These are phyloP conservation scores for Colletes gigas DNA, from an alignment of 1,140 invertebrate species.

Conservation along the genomic window DNA sequence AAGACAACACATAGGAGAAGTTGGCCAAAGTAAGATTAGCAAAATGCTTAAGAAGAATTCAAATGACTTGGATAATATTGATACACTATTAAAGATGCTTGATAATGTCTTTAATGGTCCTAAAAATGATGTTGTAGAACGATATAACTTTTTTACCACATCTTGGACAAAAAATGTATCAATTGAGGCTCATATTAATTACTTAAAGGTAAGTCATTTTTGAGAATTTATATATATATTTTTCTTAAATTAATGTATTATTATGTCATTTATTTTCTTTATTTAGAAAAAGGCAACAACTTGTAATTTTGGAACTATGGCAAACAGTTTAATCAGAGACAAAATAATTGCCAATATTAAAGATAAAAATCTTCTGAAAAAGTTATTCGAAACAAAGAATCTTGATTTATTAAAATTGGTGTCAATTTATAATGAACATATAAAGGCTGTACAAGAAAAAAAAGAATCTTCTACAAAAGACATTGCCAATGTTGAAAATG, in stretches of 20 bases:
- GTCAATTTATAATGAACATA: constrained; percentile 37
- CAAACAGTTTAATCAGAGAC: constrained; percentile 60
- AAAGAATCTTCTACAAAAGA: constrained; percentile 30
- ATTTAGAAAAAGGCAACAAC: constrained; percentile 54
- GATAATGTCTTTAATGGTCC: constrained; percentile 45
- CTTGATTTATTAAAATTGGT: constrained; percentile 45
- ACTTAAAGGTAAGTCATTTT: constrained; percentile 46
- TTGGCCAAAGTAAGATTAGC: constrained; percentile 48
- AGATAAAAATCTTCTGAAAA: constrained; percentile 47
- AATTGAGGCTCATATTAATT: constrained; percentile 54
- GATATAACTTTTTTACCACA: constrained; percentile 59
- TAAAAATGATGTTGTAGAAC: constrained; percentile 52
- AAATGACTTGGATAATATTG: constrained; percentile 35
- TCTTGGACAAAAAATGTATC: constrained; percentile 26
- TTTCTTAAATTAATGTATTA: background rate
- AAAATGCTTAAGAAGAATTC: constrained; percentile 31
- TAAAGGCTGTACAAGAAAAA: constrained; percentile 4
- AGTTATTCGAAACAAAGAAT: constrained; percentile 49
- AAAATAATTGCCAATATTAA: constrained; percentile 52
- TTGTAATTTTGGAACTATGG: constrained; percentile 60
- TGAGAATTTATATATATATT: constrained; percentile 4
- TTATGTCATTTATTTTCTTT: background rate
- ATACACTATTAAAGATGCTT: constrained; percentile 55
- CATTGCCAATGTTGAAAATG: background rate
- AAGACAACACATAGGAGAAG: constrained; percentile 53